Base-by-base conservation (phyloP, 2,888 invertebrate genomes). In the Drosophila meridiana region DNA sequence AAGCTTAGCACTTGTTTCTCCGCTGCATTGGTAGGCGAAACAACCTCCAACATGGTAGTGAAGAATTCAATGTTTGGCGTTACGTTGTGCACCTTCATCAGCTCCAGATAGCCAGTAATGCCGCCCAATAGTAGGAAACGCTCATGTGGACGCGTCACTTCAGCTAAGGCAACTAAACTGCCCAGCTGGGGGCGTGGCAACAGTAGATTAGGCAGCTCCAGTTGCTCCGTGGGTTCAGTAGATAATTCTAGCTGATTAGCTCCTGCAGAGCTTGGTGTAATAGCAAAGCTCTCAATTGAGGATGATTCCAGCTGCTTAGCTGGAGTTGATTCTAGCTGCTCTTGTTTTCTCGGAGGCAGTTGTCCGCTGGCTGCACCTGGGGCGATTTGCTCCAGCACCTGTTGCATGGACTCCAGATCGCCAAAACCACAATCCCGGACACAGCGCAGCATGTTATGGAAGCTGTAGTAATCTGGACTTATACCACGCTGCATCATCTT, bases 341-440 rank as follows among this genome's bases (percentile, higher is more conserved):
- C 38, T 30, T 56, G 30, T 45, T 57, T 28, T 13, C 11, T 28
- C 2, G 32, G 5, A 11, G 32, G 7, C n/a, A 60, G 9, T 32
- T 50, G 3, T 14, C 32, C 32, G 26, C n/a, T 50, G 5, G 61
- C 36, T 6, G 56, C 64, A 32, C 56, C 43, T 0, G 75, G 73
- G 2, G 82, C 63, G 11, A 92, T 92, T 71, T 93, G 89, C 40
- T 92, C 79, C 53, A 95, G 91, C n/a, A 94, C 91, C 69, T 95
- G 94, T 82, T 94, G 93, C 78, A 95, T 94, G 43, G 94, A 94
- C 56, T 94, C 93, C 56, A 94, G 92, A 86, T 95, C 94, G 0
- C 98, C 98, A 71, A 98, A 94, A 59, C 95, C 95, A 92, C 98
- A 98, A 81, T 98, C 98, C 76, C 96, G 95, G 0, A 96, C 95